Base-by-base conservation (phyloP, 2,113 vertebrate genomes). In the Mormoops blainvillei region DNA sequence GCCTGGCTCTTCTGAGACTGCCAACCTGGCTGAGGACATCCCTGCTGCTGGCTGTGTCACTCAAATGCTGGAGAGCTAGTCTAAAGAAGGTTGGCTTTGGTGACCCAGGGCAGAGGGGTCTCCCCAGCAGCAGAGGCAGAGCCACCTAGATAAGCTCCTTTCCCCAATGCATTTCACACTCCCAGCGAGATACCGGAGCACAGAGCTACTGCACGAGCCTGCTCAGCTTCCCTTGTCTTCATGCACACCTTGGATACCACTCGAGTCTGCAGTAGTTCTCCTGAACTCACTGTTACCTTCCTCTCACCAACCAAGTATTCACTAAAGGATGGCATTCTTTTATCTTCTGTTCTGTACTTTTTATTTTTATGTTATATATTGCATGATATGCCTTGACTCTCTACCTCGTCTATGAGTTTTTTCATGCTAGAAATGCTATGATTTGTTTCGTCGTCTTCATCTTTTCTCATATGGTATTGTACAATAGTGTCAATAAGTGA, bases 221-320 rank as follows among this genome's bases (percentile, higher is more conserved):
- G 38, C 15, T 63, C 19, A 84, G 0, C 14, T 18, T 16, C 4
- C 20, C 2, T 20, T 33, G 2, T n/a, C 68, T 78, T 54, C 19
- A 6, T 5, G 5, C 13, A 56, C 6, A 22, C 4, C 16, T 50
- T 14, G 1, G 7, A 11, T 1, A 4, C 5, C 16, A 14, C 48
- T 2, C 61, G 14, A 36, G 31, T 61, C 41, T 36, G 1, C 0
- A 4, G 4, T 71, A 24, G 9, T 13, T 87, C 73, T 38, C 58
- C 1, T 4, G n/a, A 84, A 48, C 18, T 78, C 28, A n/a, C 11
- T 33, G 16, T 84, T n/a, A 13, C 56, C 36, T 67, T 77, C 10
- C 2, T 9, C n/a, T 70, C 45, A 73, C 52, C 31, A 70, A n/a
- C 28, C 24, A 86, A 28, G 4, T 43, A 20, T 76, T 87, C 31